A percentile compares a stretch with the other conserved stretches of the same genome.
Evolutionary conservation across 1,140 invertebrate species (phyloP).

Genomic region (Colletes latitarsis): DNA sequence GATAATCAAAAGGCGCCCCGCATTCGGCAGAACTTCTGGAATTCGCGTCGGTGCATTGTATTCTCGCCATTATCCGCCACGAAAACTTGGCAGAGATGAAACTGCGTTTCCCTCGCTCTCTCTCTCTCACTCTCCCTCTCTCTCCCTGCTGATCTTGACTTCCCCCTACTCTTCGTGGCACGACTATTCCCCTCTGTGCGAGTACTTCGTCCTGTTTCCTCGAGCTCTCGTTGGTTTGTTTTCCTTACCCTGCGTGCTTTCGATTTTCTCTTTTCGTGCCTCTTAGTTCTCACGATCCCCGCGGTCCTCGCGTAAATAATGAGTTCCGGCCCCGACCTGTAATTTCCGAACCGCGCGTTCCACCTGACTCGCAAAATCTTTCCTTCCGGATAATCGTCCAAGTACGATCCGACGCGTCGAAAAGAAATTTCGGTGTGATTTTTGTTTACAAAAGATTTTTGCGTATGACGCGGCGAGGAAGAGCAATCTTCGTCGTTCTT

Average conservation of each 20-base stretch:
- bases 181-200: not conserved
- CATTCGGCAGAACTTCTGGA: slow-evolving; percentile 63
- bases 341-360: not conserved
- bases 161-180: not conserved
- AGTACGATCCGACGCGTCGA: no score
- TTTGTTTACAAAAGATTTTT: no score
- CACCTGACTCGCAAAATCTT: not conserved
- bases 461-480: no score
- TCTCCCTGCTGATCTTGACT: no score
- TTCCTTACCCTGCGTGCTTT: not conserved
- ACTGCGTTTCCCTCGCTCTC: slow-evolving; percentile 14
- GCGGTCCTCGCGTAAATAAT: slow-evolving; percentile 26
- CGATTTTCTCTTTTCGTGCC: slow-evolving; percentile 6
- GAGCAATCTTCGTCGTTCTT: no score
- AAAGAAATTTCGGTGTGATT: no score
- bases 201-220: not conserved
- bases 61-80: slow-evolving; percentile 55
- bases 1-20: slow-evolving; percentile 65
- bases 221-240: not conserved
- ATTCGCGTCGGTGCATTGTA: slow-evolving; percentile 62
- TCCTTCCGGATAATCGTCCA: not conserved
- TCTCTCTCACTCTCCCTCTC: not conserved
- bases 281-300: slow-evolving; percentile 7
- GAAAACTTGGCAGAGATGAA: slow-evolving; percentile 60
- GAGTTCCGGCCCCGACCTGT: slow-evolving; percentile 11